Conservation (phyloP, 2,113 vertebrate genomes). For the Cyprinodon tularosa region DNA sequence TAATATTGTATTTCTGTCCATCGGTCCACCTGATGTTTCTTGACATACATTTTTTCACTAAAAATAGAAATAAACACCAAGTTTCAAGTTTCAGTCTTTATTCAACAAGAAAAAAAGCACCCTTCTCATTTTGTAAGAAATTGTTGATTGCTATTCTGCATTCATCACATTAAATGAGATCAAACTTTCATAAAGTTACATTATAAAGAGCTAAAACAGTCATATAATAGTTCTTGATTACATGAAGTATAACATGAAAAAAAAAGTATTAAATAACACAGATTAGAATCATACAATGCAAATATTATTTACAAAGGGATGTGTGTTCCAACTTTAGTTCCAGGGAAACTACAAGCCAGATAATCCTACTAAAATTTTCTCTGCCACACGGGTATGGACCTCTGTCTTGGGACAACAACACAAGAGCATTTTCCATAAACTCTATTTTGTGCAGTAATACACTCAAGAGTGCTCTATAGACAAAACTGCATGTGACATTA, state of each 20-base stretch:
- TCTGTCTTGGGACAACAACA: conserved; percentile 56
- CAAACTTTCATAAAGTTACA: background rate
- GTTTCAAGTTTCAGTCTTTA: background rate
- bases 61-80: background rate
- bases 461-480: conserved; percentile 48
- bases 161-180: no score
- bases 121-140: background rate
- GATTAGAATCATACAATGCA: background rate
- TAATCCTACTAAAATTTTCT: background rate
- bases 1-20: no score
- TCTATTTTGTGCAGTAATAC: conserved; percentile 18
- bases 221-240: background rate
- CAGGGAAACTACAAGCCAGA: background rate
- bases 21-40: no score
- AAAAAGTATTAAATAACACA: background rate
- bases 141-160: background rate
- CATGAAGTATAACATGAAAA: no score
- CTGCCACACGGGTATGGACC: conserved; percentile 37
- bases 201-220: background rate
- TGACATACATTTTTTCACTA: no score
- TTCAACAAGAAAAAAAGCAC: background rate
- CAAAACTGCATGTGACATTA: conserved; percentile 70
- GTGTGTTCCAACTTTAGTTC: background rate
- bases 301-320: background rate
- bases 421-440: conserved; percentile 30